Percentiles rank a stretch among this genome's conserved stretches.
Evolutionary conservation across 92 coral and sea anemone genomes (phyloP).

Genomic region (Diadumene lineata): DNA sequence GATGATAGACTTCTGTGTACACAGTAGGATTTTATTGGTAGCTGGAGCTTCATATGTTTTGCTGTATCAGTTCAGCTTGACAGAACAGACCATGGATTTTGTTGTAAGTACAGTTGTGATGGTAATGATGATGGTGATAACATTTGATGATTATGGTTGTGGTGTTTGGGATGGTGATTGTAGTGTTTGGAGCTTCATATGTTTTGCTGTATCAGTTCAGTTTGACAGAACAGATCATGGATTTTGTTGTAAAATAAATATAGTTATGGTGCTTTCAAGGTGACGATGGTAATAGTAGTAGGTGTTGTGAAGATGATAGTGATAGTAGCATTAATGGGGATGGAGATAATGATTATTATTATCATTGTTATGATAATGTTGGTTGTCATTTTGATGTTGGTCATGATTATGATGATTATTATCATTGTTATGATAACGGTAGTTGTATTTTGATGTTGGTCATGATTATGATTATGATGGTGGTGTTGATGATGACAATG

Average conservation of each 20-base stretch:
- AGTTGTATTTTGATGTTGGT: background rate
- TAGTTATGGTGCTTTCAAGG: too few relatives aligned
- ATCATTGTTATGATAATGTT: background rate
- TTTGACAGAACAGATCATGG: conserved; percentile 65
- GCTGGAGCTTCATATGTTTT: conserved; percentile 74
- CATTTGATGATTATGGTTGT: background rate
- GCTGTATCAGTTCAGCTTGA: conserved; percentile 68
- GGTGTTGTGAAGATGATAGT: too few relatives aligned
- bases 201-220: conserved; percentile 79
- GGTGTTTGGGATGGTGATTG: background rate
- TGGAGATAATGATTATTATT: background rate
- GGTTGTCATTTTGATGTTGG: background rate
- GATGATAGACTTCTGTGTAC: conserved; percentile 76
- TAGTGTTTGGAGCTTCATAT: conserved; percentile 74
- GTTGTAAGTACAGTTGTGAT: conserved; percentile 44
- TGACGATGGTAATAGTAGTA: too few relatives aligned
- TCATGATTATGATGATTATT: background rate
- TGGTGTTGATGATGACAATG: background rate
- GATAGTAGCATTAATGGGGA: background rate
- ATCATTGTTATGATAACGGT: too few relatives aligned
- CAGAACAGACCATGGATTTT: conserved; percentile 75
- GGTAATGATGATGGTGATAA: background rate
- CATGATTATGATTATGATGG: background rate
- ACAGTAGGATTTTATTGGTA: conserved; percentile 78
- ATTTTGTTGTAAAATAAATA: conserved; percentile 82